Evolutionary conservation across 1,140 invertebrate species (phyloP).

Genomic region (Drosophila cardini): DNA sequence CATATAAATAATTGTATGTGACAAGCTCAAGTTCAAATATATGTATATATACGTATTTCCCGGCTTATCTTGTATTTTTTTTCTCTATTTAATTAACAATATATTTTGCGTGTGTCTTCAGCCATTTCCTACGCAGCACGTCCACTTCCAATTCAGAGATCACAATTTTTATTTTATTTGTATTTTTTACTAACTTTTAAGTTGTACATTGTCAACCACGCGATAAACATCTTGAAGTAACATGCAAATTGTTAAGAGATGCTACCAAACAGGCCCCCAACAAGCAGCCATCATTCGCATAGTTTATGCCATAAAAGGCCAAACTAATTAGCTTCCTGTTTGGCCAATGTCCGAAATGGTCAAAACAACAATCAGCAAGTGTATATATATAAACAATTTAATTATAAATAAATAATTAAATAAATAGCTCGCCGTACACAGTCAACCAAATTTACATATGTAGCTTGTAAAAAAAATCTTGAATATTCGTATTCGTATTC

Average conservation of each 20-base stretch:
- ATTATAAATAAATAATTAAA: conserved; percentile 83
- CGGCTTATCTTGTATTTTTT: conserved; percentile 46
- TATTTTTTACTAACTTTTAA: neutral
- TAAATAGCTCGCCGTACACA: conserved; percentile 63
- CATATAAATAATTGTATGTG: neutral
- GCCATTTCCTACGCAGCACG: conserved; percentile 49
- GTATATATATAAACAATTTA: conserved; percentile 78
- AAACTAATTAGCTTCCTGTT: conserved; percentile 81
- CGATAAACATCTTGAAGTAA: conserved; percentile 43
- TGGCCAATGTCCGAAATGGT: conserved; percentile 53
- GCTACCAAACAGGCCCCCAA: conserved; percentile 51
- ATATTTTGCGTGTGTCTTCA: conserved; percentile 25
- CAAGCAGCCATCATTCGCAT: conserved; percentile 58
- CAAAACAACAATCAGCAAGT: conserved; percentile 59
- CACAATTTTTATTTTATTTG: no score
- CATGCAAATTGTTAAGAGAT: conserved; percentile 50
- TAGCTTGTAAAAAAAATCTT: conserved; percentile 65
- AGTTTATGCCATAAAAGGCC: conserved; percentile 72
- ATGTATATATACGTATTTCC: conserved; percentile 22
- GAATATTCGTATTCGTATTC: conserved; percentile 26
- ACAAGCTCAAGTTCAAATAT: conserved; percentile 35
- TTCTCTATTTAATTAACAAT: conserved; percentile 39
- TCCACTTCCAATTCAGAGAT: conserved; percentile 25
- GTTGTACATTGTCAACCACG: conserved; percentile 39
- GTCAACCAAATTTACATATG: conserved; percentile 67